Evolutionary conservation across 2,888 invertebrate genomes (phyloP), one percentile per base, ranked within the genome.

Genomic region (Chymomyza procnemis): DNA sequence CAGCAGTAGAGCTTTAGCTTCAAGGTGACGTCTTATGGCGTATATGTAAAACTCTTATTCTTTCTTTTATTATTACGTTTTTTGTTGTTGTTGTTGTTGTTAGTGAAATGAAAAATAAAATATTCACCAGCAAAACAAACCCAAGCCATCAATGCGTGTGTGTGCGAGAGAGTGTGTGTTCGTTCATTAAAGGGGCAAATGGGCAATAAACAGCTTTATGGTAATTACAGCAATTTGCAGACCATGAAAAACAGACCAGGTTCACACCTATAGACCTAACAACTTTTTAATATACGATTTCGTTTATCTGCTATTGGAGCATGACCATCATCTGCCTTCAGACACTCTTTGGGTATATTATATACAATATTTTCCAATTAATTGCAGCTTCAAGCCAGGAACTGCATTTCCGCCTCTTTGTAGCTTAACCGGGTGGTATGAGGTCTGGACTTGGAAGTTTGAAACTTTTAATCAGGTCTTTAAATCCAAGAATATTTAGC

Each of bases 1-100:
- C n/a, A 46, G 52, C 47, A 61, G 48, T 55, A 60, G 26, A 57
- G 58, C 65, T 66, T 55, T 61, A 67, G 66, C 74, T 64, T 86
- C 79, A 86, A 86, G 81, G 86, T 81, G 86, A 81, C 71, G 67
- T 73, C 83, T 84, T 84, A 78, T 26, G 6, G 67, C 60, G 12
- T 41, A 3, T 41, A 12, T 41, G 26, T 26, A 26, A 1, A 12
- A 12, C 34, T 41, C 12, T 12, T 41, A 3, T 41, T 41, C 0
- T 4, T 34, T 41, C 2, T 12, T 41, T 12, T 41, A 41, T 67
- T 26, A 26, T 26, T 26, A 26, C 26, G 4, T 76, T 83, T 79
- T 72, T 75, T n/a, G n/a, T n/a, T n/a, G n/a, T n/a, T n/a, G n/a
- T n/a, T n/a, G n/a, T n/a, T n/a, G 73, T 73, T 73, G 84, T 74